phyloP scores from a whole-genome alignment of 2,113 vertebrate genomes.

The Apistogramma diplotaenia region DNA sequence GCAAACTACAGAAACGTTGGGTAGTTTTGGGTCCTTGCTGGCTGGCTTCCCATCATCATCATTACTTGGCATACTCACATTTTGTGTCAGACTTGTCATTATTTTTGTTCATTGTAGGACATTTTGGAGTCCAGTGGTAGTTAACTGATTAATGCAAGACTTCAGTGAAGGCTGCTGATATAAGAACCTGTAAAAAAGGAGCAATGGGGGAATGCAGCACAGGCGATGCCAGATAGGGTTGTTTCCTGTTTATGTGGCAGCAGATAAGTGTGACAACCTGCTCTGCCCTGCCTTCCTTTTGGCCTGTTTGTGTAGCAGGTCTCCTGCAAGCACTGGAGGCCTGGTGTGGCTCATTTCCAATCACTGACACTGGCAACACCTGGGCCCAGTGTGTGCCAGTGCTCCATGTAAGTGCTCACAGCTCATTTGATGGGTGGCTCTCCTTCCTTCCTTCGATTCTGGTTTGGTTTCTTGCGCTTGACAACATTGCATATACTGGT shows the following conservation, averaged over 20 bases:
- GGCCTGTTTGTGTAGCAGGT: too few species aligned
- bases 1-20: neutral
- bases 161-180: neutral
- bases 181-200: neutral
- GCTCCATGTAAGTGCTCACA: too few species aligned
- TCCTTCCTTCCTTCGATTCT: too few species aligned
- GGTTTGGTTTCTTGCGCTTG: too few species aligned
- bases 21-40: neutral
- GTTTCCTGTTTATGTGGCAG: neutral
- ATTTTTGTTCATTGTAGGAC: neutral
- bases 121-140: neutral
- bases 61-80: neutral
- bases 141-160: neutral
- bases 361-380: too few species aligned
- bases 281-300: too few species aligned
- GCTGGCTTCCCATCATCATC: neutral
- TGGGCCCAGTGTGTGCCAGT: too few species aligned
- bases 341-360: too few species aligned
- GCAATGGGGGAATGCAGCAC: neutral
- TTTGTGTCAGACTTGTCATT: neutral
- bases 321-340: too few species aligned
- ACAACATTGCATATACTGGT: too few species aligned
- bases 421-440: too few species aligned
- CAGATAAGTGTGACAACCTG: neutral
- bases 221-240: neutral